phyloP scores from a whole-genome alignment of 2,113 vertebrate species.

The Pseudonaja textilis region DNA sequence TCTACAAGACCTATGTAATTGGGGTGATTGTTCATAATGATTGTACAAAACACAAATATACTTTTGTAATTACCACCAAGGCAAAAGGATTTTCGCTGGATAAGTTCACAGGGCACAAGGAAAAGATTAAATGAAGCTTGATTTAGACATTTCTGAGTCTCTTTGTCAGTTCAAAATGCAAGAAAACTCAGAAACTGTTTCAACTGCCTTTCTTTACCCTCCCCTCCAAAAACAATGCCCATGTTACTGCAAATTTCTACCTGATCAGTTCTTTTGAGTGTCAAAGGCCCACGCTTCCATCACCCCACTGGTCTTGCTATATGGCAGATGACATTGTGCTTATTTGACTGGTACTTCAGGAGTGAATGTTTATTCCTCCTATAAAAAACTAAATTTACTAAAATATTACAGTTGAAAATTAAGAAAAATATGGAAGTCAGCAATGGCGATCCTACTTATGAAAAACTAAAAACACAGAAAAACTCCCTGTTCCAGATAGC shows the following conservation, averaged over 20 bases:
- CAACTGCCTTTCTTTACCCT: neutral
- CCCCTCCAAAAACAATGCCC: slow-evolving; percentile 15
- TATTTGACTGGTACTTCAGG: slow-evolving; percentile 26
- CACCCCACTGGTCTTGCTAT: slow-evolving; percentile 27
- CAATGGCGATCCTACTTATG: slow-evolving; percentile 6
- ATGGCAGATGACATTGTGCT: slow-evolving; percentile 23
- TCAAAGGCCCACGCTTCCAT: slow-evolving; percentile 27
- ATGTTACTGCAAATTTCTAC: slow-evolving; percentile 16
- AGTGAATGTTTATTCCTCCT: slow-evolving; percentile 27
- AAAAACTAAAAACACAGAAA: neutral
- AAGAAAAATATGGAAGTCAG: slow-evolving; percentile 13
- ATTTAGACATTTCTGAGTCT: slow-evolving; percentile 18
- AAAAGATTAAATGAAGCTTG: slow-evolving; percentile 15
- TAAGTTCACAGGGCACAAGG: slow-evolving; percentile 22
- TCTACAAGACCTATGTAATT: neutral
- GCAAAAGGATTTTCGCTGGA: slow-evolving; percentile 7
- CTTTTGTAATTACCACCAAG: neutral
- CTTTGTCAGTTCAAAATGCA: neutral
- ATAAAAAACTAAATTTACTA: slow-evolving; percentile 42
- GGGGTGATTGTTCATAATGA: neutral
- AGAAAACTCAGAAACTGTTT: slow-evolving; percentile 18
- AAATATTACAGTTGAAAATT: slow-evolving; percentile 31
- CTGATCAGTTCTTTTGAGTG: slow-evolving; percentile 26
- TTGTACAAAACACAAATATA: neutral
- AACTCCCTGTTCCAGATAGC: neutral